phyloP scores from a whole-genome alignment of 2,888 invertebrate species.

The Tenthredo distinguenda region DNA sequence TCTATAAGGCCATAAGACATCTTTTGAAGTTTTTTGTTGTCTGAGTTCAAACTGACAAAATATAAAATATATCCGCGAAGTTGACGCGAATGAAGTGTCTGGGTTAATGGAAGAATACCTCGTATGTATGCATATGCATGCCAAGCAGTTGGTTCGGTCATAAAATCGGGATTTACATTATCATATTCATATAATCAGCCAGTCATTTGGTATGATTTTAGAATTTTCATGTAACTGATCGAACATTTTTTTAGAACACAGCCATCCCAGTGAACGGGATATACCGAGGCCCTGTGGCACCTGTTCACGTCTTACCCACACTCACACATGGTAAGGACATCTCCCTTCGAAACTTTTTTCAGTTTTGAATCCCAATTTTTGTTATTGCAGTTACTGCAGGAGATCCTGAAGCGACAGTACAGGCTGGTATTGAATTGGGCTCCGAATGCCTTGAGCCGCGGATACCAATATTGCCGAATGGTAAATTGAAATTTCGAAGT shows the following conservation, averaged over 20 bases:
- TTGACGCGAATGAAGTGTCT: too few species aligned
- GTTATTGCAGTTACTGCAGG: conserved; percentile 65
- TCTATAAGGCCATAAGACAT: too few species aligned
- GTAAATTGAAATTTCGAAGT: conserved; percentile 59
- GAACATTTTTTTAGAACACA: conserved; percentile 85
- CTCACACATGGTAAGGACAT: conserved; percentile 69
- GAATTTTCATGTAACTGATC: conserved; percentile 1
- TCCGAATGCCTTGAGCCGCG: conserved; percentile 82
- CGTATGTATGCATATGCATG: background rate
- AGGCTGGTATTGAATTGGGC: conserved; percentile 83
- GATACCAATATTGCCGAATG: conserved; percentile 69
- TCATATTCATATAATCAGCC: background rate
- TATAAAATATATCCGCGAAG: too few species aligned
- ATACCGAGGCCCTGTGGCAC: conserved; percentile 84
- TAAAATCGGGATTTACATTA: conserved; percentile 30
- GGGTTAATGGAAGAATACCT: background rate
- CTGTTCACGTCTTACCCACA: conserved; percentile 70
- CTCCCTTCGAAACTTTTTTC: conserved; percentile 1
- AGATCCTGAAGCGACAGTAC: conserved; percentile 76
- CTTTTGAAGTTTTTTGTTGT: too few species aligned
- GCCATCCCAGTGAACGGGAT: conserved; percentile 95
- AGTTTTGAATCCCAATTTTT: conserved; percentile 18
- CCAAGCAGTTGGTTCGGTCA: background rate
- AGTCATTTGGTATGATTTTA: background rate
- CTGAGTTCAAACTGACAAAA: too few species aligned